A percentile compares a stretch with the other conserved stretches of the same genome.
phyloP scores from a whole-genome alignment of 2,888 invertebrate species.

The Eustalomyia histrio region DNA sequence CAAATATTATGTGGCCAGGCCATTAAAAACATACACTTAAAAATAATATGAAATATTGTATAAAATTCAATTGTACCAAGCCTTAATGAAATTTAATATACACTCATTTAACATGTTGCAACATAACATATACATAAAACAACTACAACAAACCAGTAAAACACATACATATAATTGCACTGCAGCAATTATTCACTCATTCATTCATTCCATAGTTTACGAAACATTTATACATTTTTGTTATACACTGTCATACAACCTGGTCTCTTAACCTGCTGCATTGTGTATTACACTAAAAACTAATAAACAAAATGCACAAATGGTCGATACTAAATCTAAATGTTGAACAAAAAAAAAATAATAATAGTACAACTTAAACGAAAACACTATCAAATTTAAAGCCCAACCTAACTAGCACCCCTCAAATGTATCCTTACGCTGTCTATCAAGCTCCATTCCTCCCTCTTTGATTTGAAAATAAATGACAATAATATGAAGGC shows the following conservation, averaged over 20 bases:
- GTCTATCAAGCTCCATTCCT: not conserved
- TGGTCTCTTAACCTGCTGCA: constrained; percentile 60
- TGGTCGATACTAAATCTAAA: constrained; percentile 61
- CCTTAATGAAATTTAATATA: constrained; percentile 64
- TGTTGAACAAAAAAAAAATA: constrained; percentile 7
- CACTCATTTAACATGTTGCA: constrained; percentile 52
- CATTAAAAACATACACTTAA: constrained; percentile 49
- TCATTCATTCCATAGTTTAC: constrained; percentile 58
- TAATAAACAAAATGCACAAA: constrained; percentile 65
- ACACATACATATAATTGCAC: constrained; percentile 63
- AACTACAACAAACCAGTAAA: constrained; percentile 45
- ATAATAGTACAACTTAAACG: constrained; percentile 45
- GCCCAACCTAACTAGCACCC: constrained; percentile 37
- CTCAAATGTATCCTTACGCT: constrained; percentile 9
- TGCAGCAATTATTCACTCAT: constrained; percentile 65
- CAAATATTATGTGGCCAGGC: constrained; percentile 49
- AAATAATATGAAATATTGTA: constrained; percentile 51
- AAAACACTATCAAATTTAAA: constrained; percentile 47
- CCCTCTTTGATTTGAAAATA: not conserved
- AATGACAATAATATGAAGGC: constrained; percentile 35
- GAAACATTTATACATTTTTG: constrained; percentile 39
- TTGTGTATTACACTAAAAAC: constrained; percentile 62
- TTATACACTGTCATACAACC: constrained; percentile 50
- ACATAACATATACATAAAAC: constrained; percentile 32
- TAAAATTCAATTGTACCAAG: constrained; percentile 60